A percentile compares a stretch with the other conserved stretches of the same genome.
phyloP scores from a whole-genome alignment of 2,888 invertebrate species.

The Deilephila porcellus region DNA sequence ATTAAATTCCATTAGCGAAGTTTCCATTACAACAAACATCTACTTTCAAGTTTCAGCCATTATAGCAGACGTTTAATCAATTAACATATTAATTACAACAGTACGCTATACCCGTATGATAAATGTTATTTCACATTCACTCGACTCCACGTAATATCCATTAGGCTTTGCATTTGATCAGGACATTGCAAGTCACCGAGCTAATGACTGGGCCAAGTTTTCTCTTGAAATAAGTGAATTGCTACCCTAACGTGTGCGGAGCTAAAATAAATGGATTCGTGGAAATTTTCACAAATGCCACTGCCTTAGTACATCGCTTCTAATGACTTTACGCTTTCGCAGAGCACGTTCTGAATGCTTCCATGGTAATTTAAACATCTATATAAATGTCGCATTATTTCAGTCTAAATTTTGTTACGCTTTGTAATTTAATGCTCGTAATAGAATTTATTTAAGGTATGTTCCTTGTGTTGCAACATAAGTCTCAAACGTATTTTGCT shows the following conservation, averaged over 20 bases:
- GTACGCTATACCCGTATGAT: constrained; percentile 30
- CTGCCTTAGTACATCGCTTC: constrained; percentile 41
- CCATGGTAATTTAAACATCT: constrained; percentile 25
- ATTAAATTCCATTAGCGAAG: neutral
- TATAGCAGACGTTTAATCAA: constrained; percentile 1
- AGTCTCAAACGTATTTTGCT: neutral
- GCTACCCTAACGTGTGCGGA: constrained; percentile 48
- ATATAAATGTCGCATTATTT: constrained; percentile 26
- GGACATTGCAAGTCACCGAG: constrained; percentile 72
- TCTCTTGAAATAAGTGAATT: constrained; percentile 57
- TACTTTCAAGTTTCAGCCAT: neutral
- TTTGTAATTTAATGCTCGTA: constrained; percentile 11
- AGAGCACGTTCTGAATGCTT: constrained; percentile 39
- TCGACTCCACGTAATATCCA: constrained; percentile 46
- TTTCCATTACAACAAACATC: neutral
- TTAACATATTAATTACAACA: constrained; percentile 23
- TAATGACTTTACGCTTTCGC: constrained; percentile 49
- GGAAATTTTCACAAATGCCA: constrained; percentile 46
- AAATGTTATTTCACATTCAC: constrained; percentile 32
- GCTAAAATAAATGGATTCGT: constrained; percentile 54
- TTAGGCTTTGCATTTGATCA: constrained; percentile 54
- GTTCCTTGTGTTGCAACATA: neutral
- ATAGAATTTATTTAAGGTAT: neutral
- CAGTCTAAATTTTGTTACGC: constrained; percentile 17
- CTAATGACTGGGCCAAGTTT: constrained; percentile 70